phyloP scores from a whole-genome alignment of 2,888 invertebrate genomes.

The Sclerodermus sp. region DNA sequence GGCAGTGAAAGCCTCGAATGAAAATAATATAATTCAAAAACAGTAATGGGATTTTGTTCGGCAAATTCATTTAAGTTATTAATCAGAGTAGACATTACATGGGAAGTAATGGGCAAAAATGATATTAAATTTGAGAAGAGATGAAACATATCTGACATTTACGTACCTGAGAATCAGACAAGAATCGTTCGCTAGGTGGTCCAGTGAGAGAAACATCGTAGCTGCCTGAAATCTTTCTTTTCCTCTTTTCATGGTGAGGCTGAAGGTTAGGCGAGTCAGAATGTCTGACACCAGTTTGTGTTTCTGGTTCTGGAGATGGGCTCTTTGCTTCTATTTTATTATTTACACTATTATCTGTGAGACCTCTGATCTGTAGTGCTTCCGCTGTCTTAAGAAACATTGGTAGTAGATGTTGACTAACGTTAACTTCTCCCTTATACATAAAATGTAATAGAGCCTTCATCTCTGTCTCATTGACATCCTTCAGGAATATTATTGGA shows the following conservation, averaged over 20 bases:
- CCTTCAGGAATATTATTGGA: constrained; percentile 90
- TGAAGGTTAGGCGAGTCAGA: constrained; percentile 49
- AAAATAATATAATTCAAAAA: too few relatives aligned
- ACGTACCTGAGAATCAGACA: constrained; percentile 69
- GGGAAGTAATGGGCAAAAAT: too few relatives aligned
- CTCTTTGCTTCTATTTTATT: constrained; percentile 51
- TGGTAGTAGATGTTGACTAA: constrained; percentile 87
- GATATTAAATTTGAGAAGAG: too few relatives aligned
- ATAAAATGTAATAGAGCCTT: constrained; percentile 88
- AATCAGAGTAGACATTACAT: too few relatives aligned
- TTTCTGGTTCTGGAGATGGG: constrained; percentile 50
- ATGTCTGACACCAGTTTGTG: constrained; percentile 43
- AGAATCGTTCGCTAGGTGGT: constrained; percentile 67
- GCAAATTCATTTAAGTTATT: too few relatives aligned
- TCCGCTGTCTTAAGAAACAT: constrained; percentile 91
- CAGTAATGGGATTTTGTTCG: too few relatives aligned
- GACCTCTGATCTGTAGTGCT: constrained; percentile 85
- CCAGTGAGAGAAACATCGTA: constrained; percentile 67
- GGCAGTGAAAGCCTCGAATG: too few relatives aligned
- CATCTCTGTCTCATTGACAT: constrained; percentile 87
- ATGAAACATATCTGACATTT: too few relatives aligned
- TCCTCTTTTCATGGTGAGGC: constrained; percentile 61
- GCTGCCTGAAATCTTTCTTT: constrained; percentile 70
- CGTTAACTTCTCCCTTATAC: constrained; percentile 91
- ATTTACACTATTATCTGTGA: constrained; percentile 81